Percentiles rank a stretch among this genome's conserved stretches.
Evolutionary conservation across 2,888 invertebrate species (phyloP).

Genomic region (Amorpha juglandis): DNA sequence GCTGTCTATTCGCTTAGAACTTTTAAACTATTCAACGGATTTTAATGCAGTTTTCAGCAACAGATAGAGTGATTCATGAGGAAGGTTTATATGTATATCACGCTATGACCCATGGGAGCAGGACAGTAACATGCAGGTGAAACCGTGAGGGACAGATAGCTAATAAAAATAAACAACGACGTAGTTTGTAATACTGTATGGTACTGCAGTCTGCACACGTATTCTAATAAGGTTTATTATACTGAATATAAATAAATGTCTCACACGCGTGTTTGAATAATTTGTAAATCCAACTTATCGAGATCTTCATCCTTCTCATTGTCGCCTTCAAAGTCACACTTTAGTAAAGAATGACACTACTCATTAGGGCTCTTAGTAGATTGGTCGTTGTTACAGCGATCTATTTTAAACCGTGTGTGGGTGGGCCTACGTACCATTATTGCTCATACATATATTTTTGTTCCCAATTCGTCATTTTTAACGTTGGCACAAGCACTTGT

Average conservation of each 20-base stretch:
- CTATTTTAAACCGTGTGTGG: constrained; percentile 65
- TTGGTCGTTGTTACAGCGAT: constrained; percentile 32
- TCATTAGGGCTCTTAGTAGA: constrained; percentile 19
- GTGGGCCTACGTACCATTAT: constrained; percentile 56
- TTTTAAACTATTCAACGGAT: no score
- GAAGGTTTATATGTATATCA: no score
- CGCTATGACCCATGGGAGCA: no score
- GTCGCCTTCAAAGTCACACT: constrained; percentile 30
- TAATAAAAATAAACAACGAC: background rate
- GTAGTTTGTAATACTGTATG: constrained; percentile 19
- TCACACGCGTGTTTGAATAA: constrained; percentile 39
- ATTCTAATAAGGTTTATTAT: constrained; percentile 49
- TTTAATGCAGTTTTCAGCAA: no score
- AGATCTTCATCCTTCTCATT: constrained; percentile 37
- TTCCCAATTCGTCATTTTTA: constrained; percentile 59
- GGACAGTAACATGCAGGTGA: no score
- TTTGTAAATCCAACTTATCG: constrained; percentile 39
- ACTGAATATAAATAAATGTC: constrained; percentile 29
- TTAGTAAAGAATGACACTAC: constrained; percentile 22
- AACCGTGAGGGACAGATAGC: no score
- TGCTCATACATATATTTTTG: constrained; percentile 56
- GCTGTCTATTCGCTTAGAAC: no score
- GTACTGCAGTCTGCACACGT: constrained; percentile 29
- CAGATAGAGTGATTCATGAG: no score
- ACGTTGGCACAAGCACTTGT: constrained; percentile 52